Evolutionary conservation across 2,888 invertebrate species (phyloP), one percentile per base, ranked within the genome.

Genomic region (Ferdinandea cuprea): DNA sequence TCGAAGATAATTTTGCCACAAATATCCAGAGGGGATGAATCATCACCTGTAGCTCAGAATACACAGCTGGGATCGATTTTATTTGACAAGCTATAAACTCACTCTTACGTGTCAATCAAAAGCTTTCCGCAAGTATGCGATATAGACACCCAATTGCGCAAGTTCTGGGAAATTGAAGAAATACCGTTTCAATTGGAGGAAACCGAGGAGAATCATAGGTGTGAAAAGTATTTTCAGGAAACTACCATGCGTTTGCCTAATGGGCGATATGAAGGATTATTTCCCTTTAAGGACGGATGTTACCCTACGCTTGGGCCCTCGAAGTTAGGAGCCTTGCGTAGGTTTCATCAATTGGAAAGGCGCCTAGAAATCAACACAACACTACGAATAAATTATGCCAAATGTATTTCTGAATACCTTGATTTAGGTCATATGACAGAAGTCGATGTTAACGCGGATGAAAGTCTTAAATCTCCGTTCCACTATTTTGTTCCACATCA

Each of bases 401-500:
- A n/a, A n/a, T n/a, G n/a, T n/a, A n/a, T n/a, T n/a, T n/a, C n/a
- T n/a, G n/a, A n/a, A n/a, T n/a, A n/a, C n/a, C n/a, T n/a, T n/a
- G n/a, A n/a, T n/a, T n/a, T n/a, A n/a, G n/a, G n/a, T n/a, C n/a
- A n/a, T n/a, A n/a, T n/a, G n/a, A n/a, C n/a, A n/a, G n/a, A n/a
- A n/a, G n/a, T n/a, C n/a, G n/a, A n/a, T n/a, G n/a, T n/a, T n/a
- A n/a, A n/a, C n/a, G n/a, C n/a, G n/a, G n/a, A n/a, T n/a, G n/a
- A n/a, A n/a, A n/a, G n/a, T n/a, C n/a, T 56, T 5, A n/a, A 6
- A 6, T 21, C 40, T 30, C 52, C 50, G 5, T 37, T 19, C 13
- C 72, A 72, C 3, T 56, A 52, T 35, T 44, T 32, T 7, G 8
- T 72, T 4, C 54, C 72, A 7, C 72, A 72, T 19, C 68, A 56